A percentile compares a stretch with the other conserved stretches of the same genome.
These are phyloP conservation scores for Diaphora mendica DNA, from an alignment of 2,888 invertebrate species.

Conservation along the genomic window DNA sequence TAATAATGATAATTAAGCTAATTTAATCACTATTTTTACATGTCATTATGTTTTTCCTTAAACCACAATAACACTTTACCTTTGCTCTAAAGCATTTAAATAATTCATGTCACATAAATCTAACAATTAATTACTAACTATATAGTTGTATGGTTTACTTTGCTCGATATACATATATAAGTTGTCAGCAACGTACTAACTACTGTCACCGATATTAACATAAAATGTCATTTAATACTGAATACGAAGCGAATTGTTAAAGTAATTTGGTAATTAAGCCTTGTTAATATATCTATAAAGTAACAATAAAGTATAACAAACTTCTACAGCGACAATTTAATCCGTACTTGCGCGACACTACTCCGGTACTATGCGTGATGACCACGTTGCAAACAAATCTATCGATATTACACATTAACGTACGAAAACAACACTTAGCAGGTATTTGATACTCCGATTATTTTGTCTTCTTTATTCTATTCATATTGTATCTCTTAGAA, in stretches of 20 bases:
- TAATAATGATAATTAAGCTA: constrained; percentile 87
- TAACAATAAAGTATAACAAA: constrained; percentile 76
- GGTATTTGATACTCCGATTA: constrained; percentile 84
- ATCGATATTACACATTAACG: constrained; percentile 64
- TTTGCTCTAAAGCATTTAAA: constrained; percentile 85
- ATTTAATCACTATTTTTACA: constrained; percentile 86
- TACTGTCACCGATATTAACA: constrained; percentile 71
- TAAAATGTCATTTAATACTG: constrained; percentile 82
- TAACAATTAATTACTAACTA: constrained; percentile 86
- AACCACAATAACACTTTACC: constrained; percentile 86
- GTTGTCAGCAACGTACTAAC: constrained; percentile 72
- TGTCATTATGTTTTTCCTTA: constrained; percentile 86
- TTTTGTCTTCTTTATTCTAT: constrained; percentile 82
- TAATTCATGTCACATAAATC: constrained; percentile 86
- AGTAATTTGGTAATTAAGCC: constrained; percentile 85
- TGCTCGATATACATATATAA: constrained; percentile 85
- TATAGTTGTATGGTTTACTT: constrained; percentile 83
- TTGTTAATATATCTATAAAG: constrained; percentile 70
- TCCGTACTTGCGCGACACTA: constrained; percentile 78
- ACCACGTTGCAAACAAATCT: constrained; percentile 68
- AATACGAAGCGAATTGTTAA: constrained; percentile 81
- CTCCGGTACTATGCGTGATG: constrained; percentile 73
- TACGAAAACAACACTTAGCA: constrained; percentile 84
- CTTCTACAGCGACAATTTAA: constrained; percentile 67
- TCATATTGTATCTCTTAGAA: constrained; percentile 85